Conservation (phyloP, 92 coral and sea anemone species). For the Virgularia gustaviana region DNA sequence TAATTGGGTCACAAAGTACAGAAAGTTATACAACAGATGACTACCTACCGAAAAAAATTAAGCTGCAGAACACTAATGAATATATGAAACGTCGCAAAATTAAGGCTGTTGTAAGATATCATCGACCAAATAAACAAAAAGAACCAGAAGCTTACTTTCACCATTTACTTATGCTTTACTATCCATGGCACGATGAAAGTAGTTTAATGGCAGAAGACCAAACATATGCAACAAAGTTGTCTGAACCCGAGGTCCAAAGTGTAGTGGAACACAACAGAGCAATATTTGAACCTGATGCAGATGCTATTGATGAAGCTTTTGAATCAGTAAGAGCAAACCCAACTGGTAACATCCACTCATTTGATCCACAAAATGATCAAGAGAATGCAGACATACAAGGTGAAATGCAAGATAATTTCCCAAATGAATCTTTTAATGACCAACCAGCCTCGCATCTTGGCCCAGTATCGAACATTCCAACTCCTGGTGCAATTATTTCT, state of each 20-base stretch:
- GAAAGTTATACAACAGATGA: neutral
- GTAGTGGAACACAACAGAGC: constrained; percentile 49
- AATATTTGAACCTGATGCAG: constrained; percentile 62
- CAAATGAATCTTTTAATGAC: constrained; percentile 46
- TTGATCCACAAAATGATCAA: constrained; percentile 1
- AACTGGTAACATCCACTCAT: constrained; percentile 25
- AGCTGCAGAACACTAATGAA: constrained; percentile 46
- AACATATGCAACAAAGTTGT: constrained; percentile 52
- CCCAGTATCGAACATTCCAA: too few species aligned
- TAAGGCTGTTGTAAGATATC: constrained; percentile 50
- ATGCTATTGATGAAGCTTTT: constrained; percentile 60
- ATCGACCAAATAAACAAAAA: constrained; percentile 41
- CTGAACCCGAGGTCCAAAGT: constrained; percentile 50
- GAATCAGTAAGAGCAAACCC: constrained; percentile 46
- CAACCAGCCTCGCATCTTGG: too few species aligned
- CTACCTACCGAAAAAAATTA: constrained; percentile 33
- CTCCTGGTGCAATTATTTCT: too few species aligned
- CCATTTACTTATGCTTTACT: constrained; percentile 35
- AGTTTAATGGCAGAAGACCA: constrained; percentile 52
- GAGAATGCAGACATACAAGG: constrained; percentile 19
- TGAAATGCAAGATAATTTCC: constrained; percentile 43
- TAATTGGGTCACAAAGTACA: neutral
- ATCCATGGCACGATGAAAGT: constrained; percentile 53
- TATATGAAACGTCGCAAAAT: constrained; percentile 46
- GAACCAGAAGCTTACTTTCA: constrained; percentile 51